Evolutionary conservation across 2,113 vertebrate species (phyloP).

Genomic region (Megaceryle torquata): DNA sequence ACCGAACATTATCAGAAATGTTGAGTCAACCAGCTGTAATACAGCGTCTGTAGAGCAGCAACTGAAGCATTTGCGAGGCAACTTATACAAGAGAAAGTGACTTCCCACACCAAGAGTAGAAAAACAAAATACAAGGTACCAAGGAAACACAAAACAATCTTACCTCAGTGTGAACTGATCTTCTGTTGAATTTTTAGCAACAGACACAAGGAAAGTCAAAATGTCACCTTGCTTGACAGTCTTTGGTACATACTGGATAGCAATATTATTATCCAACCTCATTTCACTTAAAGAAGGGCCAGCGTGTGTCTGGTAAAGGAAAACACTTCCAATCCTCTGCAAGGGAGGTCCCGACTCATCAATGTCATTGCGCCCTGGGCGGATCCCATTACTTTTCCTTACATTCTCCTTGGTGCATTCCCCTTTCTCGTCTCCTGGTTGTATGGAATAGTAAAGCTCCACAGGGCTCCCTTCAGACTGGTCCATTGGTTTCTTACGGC

Average conservation of each 20-base stretch:
- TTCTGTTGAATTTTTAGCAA: constrained; percentile 80
- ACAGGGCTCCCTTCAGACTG: constrained; percentile 79
- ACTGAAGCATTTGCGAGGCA: background rate
- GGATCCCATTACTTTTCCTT: constrained; percentile 52
- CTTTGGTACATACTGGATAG: constrained; percentile 80
- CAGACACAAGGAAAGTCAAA: constrained; percentile 84
- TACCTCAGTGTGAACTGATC: constrained; percentile 90
- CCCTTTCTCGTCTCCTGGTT: constrained; percentile 62
- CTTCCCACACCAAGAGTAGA: background rate
- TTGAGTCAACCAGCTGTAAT: background rate
- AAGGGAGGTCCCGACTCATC: constrained; percentile 82
- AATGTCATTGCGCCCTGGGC: constrained; percentile 57
- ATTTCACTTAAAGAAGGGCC: constrained; percentile 79
- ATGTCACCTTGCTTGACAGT: constrained; percentile 82
- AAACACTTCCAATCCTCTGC: constrained; percentile 89
- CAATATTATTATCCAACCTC: constrained; percentile 81
- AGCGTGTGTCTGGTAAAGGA: constrained; percentile 80
- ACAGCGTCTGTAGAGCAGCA: background rate
- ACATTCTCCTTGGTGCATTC: constrained; percentile 68
- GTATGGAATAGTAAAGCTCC: constrained; percentile 87
- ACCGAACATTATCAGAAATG: background rate
- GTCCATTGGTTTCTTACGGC: constrained; percentile 73
- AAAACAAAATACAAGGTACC: background rate
- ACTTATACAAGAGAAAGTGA: background rate
- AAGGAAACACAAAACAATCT: background rate